Base-by-base conservation (phyloP, 2,797 vertebrate species). In the Tapirus indicus region DNA sequence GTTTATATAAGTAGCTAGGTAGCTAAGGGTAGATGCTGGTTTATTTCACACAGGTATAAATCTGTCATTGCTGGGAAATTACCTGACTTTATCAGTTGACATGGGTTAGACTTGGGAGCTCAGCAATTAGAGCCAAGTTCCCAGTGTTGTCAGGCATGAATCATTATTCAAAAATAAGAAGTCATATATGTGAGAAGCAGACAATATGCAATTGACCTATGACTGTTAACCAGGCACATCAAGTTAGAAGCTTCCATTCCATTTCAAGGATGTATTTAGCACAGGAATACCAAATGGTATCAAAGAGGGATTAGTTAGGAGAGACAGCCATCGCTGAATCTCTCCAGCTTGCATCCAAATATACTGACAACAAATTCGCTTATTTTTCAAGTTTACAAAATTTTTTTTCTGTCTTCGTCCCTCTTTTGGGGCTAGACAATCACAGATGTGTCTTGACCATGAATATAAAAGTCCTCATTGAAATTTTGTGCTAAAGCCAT, bases 111-210 rank as follows among this genome's bases (percentile, higher is more conserved):
- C 83, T 58, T 83, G 54, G 35, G 14, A 84, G 25, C 25, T 62
- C 56, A 72, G 71, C 6, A 80, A 91, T 91, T 86, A 86, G 12
- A 86, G 17, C 21, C 72, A 74, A 41, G 8, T 47, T 74, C 17
- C 17, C 32, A 12, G 60, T 44, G 27, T 64, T 49, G 6, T 20
- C 64, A 72, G 12, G 44, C 18, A 64, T 62, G 78, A 91, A 64
- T 96, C 69, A 71, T 93, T 88, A 82, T 80, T 85, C 68, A 93
- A 74, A 97, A 84, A 89, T 91, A 89, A 91, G 6, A 41, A 75
- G 56, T 69, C 60, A 62, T 56, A 7, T 82, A 75, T 29, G 52
- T 7, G 23, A 94, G 84, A 69, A 17, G 29, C 75, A 88, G 91
- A 92, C 54, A 86, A 64, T 68, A n/a, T 54, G 25, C 41, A 86